Evolutionary conservation across 2,113 vertebrate species (phyloP).

Genomic region (Aix galericulata): DNA sequence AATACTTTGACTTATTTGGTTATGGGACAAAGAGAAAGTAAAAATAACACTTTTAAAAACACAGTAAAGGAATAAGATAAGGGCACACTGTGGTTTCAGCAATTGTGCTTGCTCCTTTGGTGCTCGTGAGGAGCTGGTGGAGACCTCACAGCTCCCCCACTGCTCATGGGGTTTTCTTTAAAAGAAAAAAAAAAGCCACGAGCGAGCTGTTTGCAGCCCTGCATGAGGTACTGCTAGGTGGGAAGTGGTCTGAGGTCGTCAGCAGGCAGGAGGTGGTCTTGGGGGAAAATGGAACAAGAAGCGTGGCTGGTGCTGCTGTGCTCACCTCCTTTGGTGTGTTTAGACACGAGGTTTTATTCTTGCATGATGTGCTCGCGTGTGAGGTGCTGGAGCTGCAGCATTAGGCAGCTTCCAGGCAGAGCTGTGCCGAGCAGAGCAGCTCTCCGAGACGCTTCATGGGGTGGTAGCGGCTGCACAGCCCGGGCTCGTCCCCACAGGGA

Average conservation of each 20-base stretch:
- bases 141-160: not conserved
- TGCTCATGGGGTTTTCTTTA: accelerated
- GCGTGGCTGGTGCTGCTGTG: accelerated
- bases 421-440: not conserved
- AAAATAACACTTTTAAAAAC: not conserved
- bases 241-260: not conserved
- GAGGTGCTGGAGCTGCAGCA: accelerated
- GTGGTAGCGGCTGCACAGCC: accelerated
- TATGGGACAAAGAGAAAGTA: not conserved
- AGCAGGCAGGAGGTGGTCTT: accelerated
- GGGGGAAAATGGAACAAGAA: not conserved
- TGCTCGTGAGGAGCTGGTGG: accelerated
- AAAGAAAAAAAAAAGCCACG: too few species aligned
- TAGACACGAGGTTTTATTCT: accelerated
- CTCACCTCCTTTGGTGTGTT: accelerated
- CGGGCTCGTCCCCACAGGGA: not conserved
- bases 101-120: too few species aligned
- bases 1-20: accelerated
- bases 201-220: accelerated
- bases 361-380: accelerated
- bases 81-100: accelerated
- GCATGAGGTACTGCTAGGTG: not conserved
- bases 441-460: accelerated
- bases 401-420: accelerated
- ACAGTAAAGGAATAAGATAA: accelerated